These are phyloP conservation scores for Selenia dentaria DNA, from an alignment of 2,888 invertebrate species.

Conservation along the genomic window DNA sequence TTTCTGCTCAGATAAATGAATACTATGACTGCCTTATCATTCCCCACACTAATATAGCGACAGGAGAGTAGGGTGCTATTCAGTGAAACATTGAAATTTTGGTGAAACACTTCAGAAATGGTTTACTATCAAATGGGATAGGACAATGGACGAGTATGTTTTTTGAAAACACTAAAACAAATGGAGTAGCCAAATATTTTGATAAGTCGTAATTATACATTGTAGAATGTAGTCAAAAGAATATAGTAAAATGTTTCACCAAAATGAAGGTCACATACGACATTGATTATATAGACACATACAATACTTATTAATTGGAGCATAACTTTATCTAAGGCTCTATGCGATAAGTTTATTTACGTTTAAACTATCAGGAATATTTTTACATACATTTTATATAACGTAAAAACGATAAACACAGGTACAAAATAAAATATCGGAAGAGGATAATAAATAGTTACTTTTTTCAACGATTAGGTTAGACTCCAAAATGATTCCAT, in stretches of 20 bases:
- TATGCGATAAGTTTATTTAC: too few relatives aligned
- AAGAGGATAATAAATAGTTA: not conserved
- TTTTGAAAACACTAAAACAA: too few relatives aligned
- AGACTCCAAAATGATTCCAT: constrained; percentile 42
- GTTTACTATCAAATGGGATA: too few relatives aligned
- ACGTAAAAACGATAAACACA: too few relatives aligned
- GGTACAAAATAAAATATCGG: too few relatives aligned
- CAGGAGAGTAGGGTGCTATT: constrained; percentile 78
- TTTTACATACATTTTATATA: too few relatives aligned
- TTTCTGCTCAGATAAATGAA: constrained; percentile 43
- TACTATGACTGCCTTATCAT: constrained; percentile 58
- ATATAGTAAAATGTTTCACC: constrained; percentile 48
- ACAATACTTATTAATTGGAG: constrained; percentile 46
- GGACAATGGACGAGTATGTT: too few relatives aligned
- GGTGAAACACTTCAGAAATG: constrained; percentile 54
- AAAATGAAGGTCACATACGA: constrained; percentile 55
- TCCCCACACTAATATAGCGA: constrained; percentile 78
- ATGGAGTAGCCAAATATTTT: too few relatives aligned
- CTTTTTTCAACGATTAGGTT: constrained; percentile 3
- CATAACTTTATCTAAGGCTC: constrained; percentile 33
- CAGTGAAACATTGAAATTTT: constrained; percentile 60
- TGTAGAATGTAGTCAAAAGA: too few relatives aligned
- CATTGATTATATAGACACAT: constrained; percentile 60
- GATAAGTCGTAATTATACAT: too few relatives aligned
- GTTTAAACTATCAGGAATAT: too few relatives aligned